These are phyloP conservation scores for Acronicta leporina DNA, from an alignment of 2,888 invertebrate species.

Conservation along the genomic window DNA sequence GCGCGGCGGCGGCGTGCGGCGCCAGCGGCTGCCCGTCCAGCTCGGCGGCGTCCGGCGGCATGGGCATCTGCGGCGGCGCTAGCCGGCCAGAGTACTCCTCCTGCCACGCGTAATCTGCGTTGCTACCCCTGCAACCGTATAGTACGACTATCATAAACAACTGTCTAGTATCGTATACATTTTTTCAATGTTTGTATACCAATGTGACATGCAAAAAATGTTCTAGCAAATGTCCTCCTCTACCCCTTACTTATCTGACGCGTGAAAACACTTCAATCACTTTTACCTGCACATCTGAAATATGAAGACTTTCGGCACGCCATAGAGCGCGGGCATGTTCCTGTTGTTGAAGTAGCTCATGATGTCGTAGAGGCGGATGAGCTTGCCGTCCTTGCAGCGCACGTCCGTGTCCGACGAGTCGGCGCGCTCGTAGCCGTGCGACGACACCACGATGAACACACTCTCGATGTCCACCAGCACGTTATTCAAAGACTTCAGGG, in stretches of 20 bases:
- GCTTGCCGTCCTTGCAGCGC: conserved; percentile 88
- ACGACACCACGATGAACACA: conserved; percentile 91
- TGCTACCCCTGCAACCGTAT: conserved; percentile 60
- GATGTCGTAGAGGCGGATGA: conserved; percentile 86
- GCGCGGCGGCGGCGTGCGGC: conserved; percentile 61
- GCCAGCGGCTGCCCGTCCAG: conserved; percentile 46
- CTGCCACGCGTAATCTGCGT: conserved; percentile 56
- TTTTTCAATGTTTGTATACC: too few species aligned
- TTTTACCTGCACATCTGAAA: conserved; percentile 91
- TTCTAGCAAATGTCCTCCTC: too few species aligned
- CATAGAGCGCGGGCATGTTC: conserved; percentile 84
- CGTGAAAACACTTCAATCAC: too few species aligned
- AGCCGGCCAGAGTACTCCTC: conserved; percentile 51
- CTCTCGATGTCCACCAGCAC: conserved; percentile 87
- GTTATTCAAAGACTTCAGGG: conserved; percentile 75
- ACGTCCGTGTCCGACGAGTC: conserved; percentile 87
- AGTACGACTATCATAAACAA: too few species aligned
- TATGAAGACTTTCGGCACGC: conserved; percentile 92
- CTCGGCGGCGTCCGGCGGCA: conserved; percentile 48
- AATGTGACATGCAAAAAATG: too few species aligned
- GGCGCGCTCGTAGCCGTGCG: conserved; percentile 89
- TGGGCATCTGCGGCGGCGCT: conserved; percentile 54
- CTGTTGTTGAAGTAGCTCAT: conserved; percentile 89
- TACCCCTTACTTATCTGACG: too few species aligned
- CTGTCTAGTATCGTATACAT: too few species aligned